phyloP scores from a whole-genome alignment of 2,797 vertebrate genomes.

The Acestrorhynchus altus region DNA sequence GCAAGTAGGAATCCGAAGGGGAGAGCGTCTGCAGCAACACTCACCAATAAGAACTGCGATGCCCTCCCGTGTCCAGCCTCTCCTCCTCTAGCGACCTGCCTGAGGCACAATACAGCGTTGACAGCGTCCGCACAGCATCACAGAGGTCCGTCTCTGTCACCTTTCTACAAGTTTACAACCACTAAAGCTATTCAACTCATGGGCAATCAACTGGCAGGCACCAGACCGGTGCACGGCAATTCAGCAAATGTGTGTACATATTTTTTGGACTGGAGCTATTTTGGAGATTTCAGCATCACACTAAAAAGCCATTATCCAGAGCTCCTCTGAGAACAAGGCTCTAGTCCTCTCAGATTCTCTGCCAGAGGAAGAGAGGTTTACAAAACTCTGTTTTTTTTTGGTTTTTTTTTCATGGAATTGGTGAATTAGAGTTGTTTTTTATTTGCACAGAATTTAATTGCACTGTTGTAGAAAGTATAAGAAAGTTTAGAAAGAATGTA shows the following conservation, averaged over 20 bases:
- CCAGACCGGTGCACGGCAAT: conserved; percentile 35
- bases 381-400: conserved; percentile 3
- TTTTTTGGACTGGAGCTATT: conserved; percentile 19
- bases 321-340: not conserved
- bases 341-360: conserved; percentile 19
- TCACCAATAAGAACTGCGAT: conserved; percentile 9
- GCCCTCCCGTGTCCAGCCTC: conserved; percentile 16
- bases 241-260: conserved; percentile 39
- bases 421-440: conserved; percentile 52
- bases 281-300: conserved; percentile 37
- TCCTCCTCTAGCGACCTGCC: conserved; percentile 37
- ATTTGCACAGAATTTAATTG: conserved; percentile 73
- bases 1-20: conserved; percentile 2
- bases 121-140: conserved; percentile 19
- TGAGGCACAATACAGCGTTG: conserved; percentile 14
- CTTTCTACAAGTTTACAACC: conserved; percentile 74
- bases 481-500: conserved; percentile 58
- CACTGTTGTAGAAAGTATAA: conserved; percentile 72
- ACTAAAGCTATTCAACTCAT: conserved; percentile 50
- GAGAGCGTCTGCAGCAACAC: conserved; percentile 21
- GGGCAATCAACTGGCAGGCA: conserved; percentile 53
- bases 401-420: conserved; percentile 16
- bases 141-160: conserved; percentile 56
- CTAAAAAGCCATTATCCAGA: conserved; percentile 38
- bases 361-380: conserved; percentile 29